Base-by-base conservation (phyloP, 2,797 vertebrate genomes). In the Australoheros facetus region DNA sequence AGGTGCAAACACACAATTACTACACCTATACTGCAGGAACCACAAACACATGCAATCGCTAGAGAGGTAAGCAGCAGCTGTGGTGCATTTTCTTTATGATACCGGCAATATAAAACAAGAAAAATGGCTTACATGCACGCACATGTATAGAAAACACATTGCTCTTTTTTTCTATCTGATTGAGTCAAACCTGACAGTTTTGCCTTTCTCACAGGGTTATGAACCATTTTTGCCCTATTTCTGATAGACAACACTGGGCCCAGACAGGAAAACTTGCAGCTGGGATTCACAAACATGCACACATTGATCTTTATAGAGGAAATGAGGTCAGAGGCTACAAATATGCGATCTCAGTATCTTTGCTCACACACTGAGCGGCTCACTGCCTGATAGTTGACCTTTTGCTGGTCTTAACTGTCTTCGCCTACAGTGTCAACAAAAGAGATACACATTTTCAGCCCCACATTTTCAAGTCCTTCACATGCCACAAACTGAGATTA, bases 181-280 rank as follows among this genome's bases (percentile, higher is more conserved):
- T 19, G 75, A 88, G 82, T 93, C 84, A 89, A 87, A 91, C 89
- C 88, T 91, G 82, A 85, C 53, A 71, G 80, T 87, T 82, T 91
- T 86, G 73, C 54, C 75, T 87, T 89, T 91, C 89, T 84, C 85
- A 75, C 83, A 71, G 13, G 39, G 60, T 90, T 87, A 81, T 2
- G 54, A 79, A 78, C 79, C 14, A 64, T 69, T 56, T 81, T 77
- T 64, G 75, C 81, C 66, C 69, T 85, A 60, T 71, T 82, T 71
- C 74, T 73, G 26, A 45, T 3, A 26, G 37, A 64, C 56, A n/a
- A 85, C 83, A 71, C 55, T 54, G 81, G 84, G 79, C 73, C 75
- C 77, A 69, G 77, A 48, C 11, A 48, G 64, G 79, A 86, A 75
- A 42, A 48, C 55, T 14, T 3, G 0, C 48, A 55, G 2, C 73